phyloP scores from a whole-genome alignment of 2,888 invertebrate genomes.

The Lamellibrachia satsuma region DNA sequence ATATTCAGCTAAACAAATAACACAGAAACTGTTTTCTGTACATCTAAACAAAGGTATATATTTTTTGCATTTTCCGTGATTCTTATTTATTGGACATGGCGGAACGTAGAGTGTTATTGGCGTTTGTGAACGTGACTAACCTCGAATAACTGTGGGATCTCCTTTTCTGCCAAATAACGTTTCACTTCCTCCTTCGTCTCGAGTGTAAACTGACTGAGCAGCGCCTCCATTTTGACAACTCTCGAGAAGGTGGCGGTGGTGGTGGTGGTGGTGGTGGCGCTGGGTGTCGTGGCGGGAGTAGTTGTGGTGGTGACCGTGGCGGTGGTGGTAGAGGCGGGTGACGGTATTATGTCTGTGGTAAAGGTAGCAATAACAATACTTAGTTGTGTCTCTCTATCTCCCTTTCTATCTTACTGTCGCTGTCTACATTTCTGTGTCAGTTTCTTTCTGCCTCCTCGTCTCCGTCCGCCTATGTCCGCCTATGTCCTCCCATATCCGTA shows the following conservation, averaged over 20 bases:
- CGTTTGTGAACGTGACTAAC: neutral
- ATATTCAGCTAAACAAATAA: no score
- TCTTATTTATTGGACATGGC: no score
- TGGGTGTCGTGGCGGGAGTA: neutral
- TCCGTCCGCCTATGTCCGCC: no score
- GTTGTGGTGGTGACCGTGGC: neutral
- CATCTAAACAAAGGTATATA: no score
- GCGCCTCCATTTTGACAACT: neutral
- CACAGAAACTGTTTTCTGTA: no score
- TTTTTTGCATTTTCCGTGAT: no score
- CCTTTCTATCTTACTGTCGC: no score
- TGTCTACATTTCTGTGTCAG: no score
- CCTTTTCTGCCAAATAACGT: neutral
- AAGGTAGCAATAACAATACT: neutral
- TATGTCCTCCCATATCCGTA: no score
- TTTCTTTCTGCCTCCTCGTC: no score
- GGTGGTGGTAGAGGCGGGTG: no score
- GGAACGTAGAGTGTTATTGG: neutral
- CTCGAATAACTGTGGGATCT: neutral
- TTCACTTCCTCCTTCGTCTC: slow-evolving; percentile 17
- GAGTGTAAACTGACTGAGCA: neutral
- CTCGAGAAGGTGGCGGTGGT: neutral
- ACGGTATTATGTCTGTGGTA: neutral
- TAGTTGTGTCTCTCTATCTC: no score
- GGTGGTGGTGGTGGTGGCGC: neutral